Evolutionary conservation across 2,888 invertebrate genomes (phyloP).

Genomic region (Athetis lepigone): DNA sequence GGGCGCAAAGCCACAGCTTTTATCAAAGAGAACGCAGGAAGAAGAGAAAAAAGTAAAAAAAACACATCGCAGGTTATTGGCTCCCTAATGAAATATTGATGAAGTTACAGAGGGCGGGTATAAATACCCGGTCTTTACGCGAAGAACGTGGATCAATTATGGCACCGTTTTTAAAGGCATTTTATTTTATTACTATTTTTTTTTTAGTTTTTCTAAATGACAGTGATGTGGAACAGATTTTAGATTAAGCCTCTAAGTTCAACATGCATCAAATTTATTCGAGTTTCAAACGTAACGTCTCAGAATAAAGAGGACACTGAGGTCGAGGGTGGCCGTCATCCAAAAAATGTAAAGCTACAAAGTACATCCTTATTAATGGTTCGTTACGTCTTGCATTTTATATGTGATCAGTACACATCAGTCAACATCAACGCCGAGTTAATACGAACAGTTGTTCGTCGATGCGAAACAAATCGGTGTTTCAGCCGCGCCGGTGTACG

Average conservation of each 20-base stretch:
- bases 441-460: constrained; percentile 34
- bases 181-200: no score
- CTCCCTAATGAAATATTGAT: constrained; percentile 80
- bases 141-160: constrained; percentile 23
- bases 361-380: constrained; percentile 22
- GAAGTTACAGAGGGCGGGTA: constrained; percentile 65
- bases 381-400: constrained; percentile 4
- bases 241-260: neutral
- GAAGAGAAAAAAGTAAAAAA: constrained; percentile 59
- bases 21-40: constrained; percentile 51
- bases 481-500: constrained; percentile 25
- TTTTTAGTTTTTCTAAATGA: no score
- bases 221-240: neutral
- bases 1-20: constrained; percentile 39
- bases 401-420: constrained; percentile 19
- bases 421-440: constrained; percentile 36
- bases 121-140: constrained; percentile 46
- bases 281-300: no score
- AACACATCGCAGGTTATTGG: constrained; percentile 71
- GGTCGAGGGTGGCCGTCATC: no score
- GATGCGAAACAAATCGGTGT: constrained; percentile 43
- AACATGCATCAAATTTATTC: neutral
- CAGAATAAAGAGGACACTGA: no score
- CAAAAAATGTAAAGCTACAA: neutral
- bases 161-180: constrained; percentile 23